Evolutionary conservation across 1,140 invertebrate species (phyloP).

Genomic region (Thrips palmi): DNA sequence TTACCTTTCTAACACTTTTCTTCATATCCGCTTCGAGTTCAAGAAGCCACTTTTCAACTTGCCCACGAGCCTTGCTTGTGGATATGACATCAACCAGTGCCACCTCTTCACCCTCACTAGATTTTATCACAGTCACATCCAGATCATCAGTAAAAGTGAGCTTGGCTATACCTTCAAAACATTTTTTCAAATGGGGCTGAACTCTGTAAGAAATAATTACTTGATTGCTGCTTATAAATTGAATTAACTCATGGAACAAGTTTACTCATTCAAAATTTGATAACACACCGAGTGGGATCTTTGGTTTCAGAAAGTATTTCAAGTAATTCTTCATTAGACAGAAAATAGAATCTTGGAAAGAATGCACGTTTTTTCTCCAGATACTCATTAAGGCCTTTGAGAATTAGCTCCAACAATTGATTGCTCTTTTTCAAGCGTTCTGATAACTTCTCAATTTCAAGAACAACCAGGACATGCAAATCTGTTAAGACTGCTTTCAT

Average conservation of each 20-base stretch:
- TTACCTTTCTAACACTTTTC: conserved; percentile 46
- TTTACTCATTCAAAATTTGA: not conserved
- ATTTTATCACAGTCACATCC: conserved; percentile 79
- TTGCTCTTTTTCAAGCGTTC: conserved; percentile 81
- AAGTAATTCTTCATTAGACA: conserved; percentile 90
- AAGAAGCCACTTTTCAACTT: conserved; percentile 93
- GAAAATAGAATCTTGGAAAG: conserved; percentile 92
- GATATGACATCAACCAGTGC: conserved; percentile 59
- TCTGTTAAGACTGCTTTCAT: conserved; percentile 70
- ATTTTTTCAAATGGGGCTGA: conserved; percentile 96
- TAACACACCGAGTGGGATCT: conserved; percentile 65
- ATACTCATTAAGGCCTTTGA: conserved; percentile 84
- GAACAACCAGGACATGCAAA: conserved; percentile 63
- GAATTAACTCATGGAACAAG: not conserved
- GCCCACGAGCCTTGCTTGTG: conserved; percentile 73
- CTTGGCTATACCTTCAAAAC: conserved; percentile 81
- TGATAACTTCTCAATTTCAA: conserved; percentile 84
- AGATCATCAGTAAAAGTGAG: conserved; percentile 68
- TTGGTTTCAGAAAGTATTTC: conserved; percentile 95
- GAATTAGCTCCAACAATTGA: conserved; percentile 69
- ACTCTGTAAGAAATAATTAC: conserved; percentile 34
- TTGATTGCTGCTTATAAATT: not conserved
- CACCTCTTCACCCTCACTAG: conserved; percentile 73
- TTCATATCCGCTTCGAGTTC: conserved; percentile 86
- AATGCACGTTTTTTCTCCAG: conserved; percentile 88